phyloP scores from a whole-genome alignment of 2,113 vertebrate species.

The Microcebus murinus region DNA sequence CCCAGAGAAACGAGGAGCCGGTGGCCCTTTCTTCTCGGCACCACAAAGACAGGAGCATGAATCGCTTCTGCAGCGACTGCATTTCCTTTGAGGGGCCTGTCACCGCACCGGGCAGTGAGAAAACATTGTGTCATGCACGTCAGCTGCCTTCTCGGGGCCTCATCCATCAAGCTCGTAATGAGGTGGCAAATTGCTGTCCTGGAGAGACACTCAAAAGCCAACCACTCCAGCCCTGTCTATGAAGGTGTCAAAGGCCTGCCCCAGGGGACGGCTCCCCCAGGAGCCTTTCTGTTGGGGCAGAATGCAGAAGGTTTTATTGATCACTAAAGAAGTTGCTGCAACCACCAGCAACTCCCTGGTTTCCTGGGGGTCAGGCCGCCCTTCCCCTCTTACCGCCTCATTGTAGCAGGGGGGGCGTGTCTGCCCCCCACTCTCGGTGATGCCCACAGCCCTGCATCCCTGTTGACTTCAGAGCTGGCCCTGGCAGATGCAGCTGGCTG shows the following conservation, averaged over 20 bases:
- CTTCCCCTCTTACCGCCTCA: accelerated
- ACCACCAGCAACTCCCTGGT: slow-evolving; percentile 78
- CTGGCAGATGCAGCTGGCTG: accelerated
- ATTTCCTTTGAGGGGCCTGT: slow-evolving; percentile 86
- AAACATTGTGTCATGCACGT: slow-evolving; percentile 80
- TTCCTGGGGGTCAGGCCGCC: slow-evolving; percentile 8
- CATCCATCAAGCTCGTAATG: slow-evolving; percentile 88
- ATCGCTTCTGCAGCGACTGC: slow-evolving; percentile 84
- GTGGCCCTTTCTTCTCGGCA: slow-evolving; percentile 61
- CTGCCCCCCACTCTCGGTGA: accelerated
- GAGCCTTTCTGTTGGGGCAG: slow-evolving; percentile 83
- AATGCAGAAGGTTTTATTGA: slow-evolving; percentile 86
- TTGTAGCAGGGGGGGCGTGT: too few relatives aligned
- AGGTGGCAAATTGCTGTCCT: slow-evolving; percentile 89
- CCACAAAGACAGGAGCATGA: slow-evolving; percentile 52
- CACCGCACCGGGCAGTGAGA: slow-evolving; percentile 58
- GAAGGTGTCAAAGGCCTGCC: slow-evolving; percentile 82
- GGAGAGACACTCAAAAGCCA: slow-evolving; percentile 84
- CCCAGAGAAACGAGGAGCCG: neutral
- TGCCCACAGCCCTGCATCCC: accelerated
- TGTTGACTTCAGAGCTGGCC: neutral
- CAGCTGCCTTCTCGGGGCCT: slow-evolving; percentile 69
- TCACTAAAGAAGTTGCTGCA: slow-evolving; percentile 85
- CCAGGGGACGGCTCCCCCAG: slow-evolving; percentile 68
- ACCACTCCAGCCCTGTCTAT: slow-evolving; percentile 81